A percentile compares a stretch with the other conserved stretches of the same genome.
These are phyloP conservation scores for Tetramorium alpestre DNA, from an alignment of 1,140 invertebrate genomes.

Conservation along the genomic window DNA sequence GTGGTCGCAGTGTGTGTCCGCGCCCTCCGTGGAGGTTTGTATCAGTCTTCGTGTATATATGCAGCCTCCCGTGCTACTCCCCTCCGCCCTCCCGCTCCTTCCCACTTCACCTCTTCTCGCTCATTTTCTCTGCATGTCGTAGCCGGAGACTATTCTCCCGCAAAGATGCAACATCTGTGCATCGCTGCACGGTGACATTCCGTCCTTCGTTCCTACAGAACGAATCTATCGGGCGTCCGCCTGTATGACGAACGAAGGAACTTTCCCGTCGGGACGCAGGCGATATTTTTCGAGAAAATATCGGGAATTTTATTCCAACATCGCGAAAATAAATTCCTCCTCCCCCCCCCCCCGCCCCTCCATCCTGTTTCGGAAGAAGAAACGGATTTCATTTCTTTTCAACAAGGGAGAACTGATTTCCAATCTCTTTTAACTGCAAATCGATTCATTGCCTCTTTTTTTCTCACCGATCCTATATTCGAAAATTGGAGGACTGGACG, in stretches of 20 bases:
- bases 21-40: slow-evolving; percentile 20
- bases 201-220: slow-evolving; percentile 11
- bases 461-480: background rate
- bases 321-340: slow-evolving; percentile 29
- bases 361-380: slow-evolving; percentile 12
- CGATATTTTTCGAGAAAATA: slow-evolving; percentile 54
- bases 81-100: no score
- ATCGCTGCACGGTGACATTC: slow-evolving; percentile 28
- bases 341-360: no score
- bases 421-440: slow-evolving; percentile 40
- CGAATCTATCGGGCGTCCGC: slow-evolving; percentile 36
- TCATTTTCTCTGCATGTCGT: slow-evolving; percentile 47
- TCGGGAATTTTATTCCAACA: slow-evolving; percentile 15
- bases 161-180: slow-evolving; percentile 59
- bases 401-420: slow-evolving; percentile 53
- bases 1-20: slow-evolving; percentile 54
- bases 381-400: slow-evolving; percentile 42
- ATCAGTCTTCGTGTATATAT: slow-evolving; percentile 40
- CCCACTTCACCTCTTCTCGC: background rate
- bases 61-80: background rate
- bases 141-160: slow-evolving; percentile 44
- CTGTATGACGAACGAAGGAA: slow-evolving; percentile 33
- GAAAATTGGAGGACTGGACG: slow-evolving; percentile 8
- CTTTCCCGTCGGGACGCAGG: slow-evolving; percentile 31
- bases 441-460: slow-evolving; percentile 34